A percentile compares a stretch with the other conserved stretches of the same genome.
Evolutionary conservation across 2,113 vertebrate genomes (phyloP).

Genomic region (Corythaeola cristata): DNA sequence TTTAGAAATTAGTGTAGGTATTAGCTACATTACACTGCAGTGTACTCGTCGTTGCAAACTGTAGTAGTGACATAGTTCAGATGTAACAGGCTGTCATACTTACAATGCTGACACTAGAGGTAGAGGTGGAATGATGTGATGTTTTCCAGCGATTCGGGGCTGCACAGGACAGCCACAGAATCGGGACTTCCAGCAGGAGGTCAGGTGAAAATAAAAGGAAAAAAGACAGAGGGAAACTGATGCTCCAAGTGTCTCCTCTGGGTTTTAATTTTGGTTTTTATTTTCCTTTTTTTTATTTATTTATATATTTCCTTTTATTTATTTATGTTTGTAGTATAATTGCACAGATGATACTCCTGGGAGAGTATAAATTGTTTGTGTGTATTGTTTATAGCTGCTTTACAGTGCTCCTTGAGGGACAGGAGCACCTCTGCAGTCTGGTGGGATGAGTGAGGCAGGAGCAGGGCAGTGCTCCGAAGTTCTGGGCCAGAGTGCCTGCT

Average conservation of each 20-base stretch:
- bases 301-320: too few relatives aligned
- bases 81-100: rapidly evolving
- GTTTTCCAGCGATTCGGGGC: not conserved
- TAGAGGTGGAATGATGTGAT: not conserved
- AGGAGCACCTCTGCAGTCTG: slow-evolving; percentile 68
- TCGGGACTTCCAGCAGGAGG: not conserved
- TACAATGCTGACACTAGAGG: not conserved
- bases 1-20: not conserved
- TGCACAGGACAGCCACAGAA: not conserved
- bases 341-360: slow-evolving; percentile 10
- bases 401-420: slow-evolving; percentile 15
- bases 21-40: not conserved
- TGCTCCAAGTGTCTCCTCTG: not conserved
- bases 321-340: not conserved
- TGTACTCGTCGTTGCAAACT: not conserved
- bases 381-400: slow-evolving; percentile 55
- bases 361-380: slow-evolving; percentile 54
- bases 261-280: not conserved
- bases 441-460: slow-evolving; percentile 50
- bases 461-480: not conserved
- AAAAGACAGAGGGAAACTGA: not conserved
- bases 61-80: not conserved
- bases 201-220: not conserved
- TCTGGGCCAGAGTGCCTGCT: slow-evolving; percentile 39
- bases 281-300: too few relatives aligned